A percentile compares a stretch with the other conserved stretches of the same genome.
Conservation (phyloP, 2,113 vertebrate genomes). For the Micromys minutus region DNA sequence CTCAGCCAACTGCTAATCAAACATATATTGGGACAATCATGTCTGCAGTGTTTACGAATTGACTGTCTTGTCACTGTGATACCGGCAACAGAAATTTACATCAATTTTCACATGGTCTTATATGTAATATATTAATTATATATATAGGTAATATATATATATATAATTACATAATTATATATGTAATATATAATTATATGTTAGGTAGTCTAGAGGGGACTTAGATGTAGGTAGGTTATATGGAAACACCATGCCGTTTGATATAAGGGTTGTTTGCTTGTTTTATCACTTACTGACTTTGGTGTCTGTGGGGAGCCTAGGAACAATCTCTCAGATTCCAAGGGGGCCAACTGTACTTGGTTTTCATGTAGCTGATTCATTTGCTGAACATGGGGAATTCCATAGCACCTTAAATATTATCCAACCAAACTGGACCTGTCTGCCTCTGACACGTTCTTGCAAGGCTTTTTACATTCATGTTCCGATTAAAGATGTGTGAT, state of each 20-base stretch:
- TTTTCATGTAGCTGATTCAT: not conserved
- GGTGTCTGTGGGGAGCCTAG: not conserved
- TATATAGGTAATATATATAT: not conserved
- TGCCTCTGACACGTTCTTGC: not conserved
- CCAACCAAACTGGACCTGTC: not conserved
- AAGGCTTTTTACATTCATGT: not conserved
- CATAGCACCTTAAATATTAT: not conserved
- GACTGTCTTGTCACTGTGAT: not conserved
- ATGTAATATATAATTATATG: not conserved
- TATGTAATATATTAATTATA: not conserved
- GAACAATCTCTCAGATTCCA: not conserved
- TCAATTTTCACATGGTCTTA: not conserved
- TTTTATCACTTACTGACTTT: not conserved
- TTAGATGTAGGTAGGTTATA: not conserved
- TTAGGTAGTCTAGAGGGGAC: not conserved
- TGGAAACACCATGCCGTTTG: not conserved
- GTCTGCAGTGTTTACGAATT: not conserved
- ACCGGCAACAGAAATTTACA: not conserved
- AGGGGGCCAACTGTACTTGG: too few species aligned
- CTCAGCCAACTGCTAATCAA: not conserved
- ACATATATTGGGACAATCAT: not conserved
- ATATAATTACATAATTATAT: too few species aligned
- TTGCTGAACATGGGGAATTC: not conserved
- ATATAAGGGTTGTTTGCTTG: not conserved
- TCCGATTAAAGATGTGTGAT: not conserved